A percentile compares a stretch with the other conserved stretches of the same genome.
Evolutionary conservation across 2,888 invertebrate genomes (phyloP).

Genomic region (Protonemura montana): DNA sequence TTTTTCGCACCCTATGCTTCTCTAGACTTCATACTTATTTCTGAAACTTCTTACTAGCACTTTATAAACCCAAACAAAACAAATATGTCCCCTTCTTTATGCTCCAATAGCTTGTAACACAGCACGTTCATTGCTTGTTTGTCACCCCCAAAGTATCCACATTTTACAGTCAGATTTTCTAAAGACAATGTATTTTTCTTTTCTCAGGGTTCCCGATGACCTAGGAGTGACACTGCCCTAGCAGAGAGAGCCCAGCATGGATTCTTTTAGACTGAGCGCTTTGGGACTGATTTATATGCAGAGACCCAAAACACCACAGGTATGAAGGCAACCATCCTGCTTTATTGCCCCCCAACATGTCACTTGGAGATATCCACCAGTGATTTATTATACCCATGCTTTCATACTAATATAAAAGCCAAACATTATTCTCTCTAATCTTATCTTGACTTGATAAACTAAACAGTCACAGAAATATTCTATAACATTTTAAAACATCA

Average conservation of each 20-base stretch:
- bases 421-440: not conserved
- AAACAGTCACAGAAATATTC: not conserved
- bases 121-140: not conserved
- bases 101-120: not conserved
- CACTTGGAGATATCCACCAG: not conserved
- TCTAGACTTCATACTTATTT: too few species aligned
- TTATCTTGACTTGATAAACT: not conserved
- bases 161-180: not conserved
- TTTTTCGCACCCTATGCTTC: too few species aligned
- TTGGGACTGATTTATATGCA: constrained; percentile 1
- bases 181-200: not conserved
- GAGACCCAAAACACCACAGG: not conserved
- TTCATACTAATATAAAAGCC: not conserved
- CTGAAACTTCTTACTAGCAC: too few species aligned
- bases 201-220: not conserved
- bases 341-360: constrained; percentile 28
- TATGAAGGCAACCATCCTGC: constrained; percentile 2
- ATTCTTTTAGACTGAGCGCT: not conserved
- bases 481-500: not conserved
- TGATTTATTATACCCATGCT: not conserved
- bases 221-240: not conserved
- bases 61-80: not conserved
- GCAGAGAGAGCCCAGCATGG: constrained; percentile 9
- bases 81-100: not conserved
- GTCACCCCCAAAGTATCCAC: not conserved